Evolutionary conservation across 2,113 vertebrate species (phyloP).

Genomic region (Spea bombifrons): DNA sequence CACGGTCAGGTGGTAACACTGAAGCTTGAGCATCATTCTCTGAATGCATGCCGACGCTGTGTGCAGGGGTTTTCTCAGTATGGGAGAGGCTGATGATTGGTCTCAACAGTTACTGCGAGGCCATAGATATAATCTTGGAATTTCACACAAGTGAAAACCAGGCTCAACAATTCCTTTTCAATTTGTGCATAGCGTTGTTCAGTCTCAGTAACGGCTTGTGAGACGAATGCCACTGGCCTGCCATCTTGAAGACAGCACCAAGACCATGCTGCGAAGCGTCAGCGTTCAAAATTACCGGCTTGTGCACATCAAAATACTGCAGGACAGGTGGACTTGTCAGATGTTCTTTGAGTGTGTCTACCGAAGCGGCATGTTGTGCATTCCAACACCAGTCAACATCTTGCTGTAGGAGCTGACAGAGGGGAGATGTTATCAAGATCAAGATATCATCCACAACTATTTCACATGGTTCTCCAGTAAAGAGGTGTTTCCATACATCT

Average conservation of each 20-base stretch:
- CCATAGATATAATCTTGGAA: neutral
- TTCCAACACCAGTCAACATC: conserved; percentile 4
- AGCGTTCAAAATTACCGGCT: neutral
- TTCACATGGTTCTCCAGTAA: too few relatives aligned
- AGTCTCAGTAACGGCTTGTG: neutral
- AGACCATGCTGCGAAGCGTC: neutral
- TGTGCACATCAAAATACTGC: neutral
- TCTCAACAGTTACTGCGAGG: neutral
- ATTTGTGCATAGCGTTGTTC: neutral
- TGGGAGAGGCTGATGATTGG: neutral
- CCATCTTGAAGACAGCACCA: neutral
- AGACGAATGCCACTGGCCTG: neutral
- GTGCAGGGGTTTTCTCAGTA: too few relatives aligned
- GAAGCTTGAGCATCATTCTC: neutral
- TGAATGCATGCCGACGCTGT: too few relatives aligned
- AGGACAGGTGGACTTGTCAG: conserved; percentile 1
- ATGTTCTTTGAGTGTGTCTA: neutral
- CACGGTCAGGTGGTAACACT: neutral
- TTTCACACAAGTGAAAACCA: neutral
- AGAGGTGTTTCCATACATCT: too few relatives aligned
- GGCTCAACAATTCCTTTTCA: neutral
- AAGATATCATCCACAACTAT: too few relatives aligned
- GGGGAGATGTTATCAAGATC: neutral
- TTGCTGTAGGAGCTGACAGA: neutral
- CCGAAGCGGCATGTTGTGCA: neutral